A percentile compares a stretch with the other conserved stretches of the same genome.
Evolutionary conservation across 2,888 invertebrate species (phyloP).

Genomic region (Lasius platythorax): DNA sequence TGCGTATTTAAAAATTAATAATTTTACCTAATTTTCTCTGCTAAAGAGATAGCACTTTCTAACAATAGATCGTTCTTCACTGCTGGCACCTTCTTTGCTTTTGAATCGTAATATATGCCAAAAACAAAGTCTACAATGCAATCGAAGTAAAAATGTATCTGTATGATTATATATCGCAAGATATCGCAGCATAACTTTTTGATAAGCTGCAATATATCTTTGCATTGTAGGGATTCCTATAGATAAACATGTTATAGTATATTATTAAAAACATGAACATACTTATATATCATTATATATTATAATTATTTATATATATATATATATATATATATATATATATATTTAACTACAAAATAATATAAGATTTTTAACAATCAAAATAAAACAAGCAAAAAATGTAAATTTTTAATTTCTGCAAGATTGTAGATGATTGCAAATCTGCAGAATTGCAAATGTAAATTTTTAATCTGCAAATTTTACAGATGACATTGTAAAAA

Average conservation of each 20-base stretch:
- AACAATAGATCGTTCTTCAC: constrained; percentile 85
- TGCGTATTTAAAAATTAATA: not conserved
- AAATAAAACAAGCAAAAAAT: not conserved
- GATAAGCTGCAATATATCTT: not conserved
- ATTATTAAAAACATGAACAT: not conserved
- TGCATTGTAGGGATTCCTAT: constrained; percentile 2
- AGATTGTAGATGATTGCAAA: no score
- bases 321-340: not conserved
- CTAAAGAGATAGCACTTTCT: constrained; percentile 90
- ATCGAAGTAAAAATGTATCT: constrained; percentile 84
- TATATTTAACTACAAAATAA: not conserved
- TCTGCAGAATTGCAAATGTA: not conserved
- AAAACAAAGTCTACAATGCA: constrained; percentile 85
- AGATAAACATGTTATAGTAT: not conserved
- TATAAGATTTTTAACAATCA: not conserved
- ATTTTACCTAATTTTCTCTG: constrained; percentile 88
- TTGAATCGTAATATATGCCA: constrained; percentile 84
- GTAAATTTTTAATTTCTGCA: not conserved
- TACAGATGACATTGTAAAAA: not conserved
- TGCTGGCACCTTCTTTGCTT: constrained; percentile 83
- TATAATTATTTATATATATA: not conserved
- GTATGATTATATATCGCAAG: constrained; percentile 77
- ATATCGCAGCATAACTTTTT: constrained; percentile 71
- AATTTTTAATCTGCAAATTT: not conserved
- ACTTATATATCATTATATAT: not conserved